phyloP scores from a whole-genome alignment of 2,113 vertebrate species.

The Rhabdornis inornatus region DNA sequence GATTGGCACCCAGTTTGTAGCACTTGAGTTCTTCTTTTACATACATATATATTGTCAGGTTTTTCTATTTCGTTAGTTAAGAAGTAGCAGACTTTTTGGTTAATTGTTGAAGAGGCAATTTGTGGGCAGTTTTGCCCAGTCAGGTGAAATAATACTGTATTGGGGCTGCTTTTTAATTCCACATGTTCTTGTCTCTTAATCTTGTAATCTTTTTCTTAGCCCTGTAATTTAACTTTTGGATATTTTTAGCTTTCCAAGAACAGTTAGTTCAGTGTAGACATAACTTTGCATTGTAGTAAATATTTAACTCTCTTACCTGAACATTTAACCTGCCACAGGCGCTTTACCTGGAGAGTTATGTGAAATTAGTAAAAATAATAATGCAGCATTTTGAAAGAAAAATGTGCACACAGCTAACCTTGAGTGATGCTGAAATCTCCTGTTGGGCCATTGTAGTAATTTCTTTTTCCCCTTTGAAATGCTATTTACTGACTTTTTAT shows the following conservation, averaged over 20 bases:
- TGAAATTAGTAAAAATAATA: neutral
- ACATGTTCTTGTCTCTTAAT: neutral
- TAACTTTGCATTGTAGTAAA: neutral
- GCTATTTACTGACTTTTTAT: neutral
- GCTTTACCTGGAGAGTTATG: neutral
- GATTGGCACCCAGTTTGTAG: neutral
- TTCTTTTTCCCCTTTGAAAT: neutral
- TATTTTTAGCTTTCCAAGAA: neutral
- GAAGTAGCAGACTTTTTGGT: neutral
- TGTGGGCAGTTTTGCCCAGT: neutral
- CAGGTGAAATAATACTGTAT: neutral
- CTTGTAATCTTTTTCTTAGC: neutral
- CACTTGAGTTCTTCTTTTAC: neutral
- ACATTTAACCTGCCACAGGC: neutral
- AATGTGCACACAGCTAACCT: neutral
- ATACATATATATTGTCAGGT: neutral
- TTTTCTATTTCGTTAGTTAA: neutral
- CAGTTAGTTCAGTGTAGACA: neutral
- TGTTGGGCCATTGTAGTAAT: neutral
- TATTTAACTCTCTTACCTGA: neutral
- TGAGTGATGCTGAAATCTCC: neutral
- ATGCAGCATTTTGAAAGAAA: neutral
- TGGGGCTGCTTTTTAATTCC: neutral
- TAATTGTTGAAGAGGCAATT: neutral
- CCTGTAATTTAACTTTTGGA: neutral